Base-by-base conservation (phyloP, 2,797 vertebrate genomes). In the Chaetophractus vellerosus region DNA sequence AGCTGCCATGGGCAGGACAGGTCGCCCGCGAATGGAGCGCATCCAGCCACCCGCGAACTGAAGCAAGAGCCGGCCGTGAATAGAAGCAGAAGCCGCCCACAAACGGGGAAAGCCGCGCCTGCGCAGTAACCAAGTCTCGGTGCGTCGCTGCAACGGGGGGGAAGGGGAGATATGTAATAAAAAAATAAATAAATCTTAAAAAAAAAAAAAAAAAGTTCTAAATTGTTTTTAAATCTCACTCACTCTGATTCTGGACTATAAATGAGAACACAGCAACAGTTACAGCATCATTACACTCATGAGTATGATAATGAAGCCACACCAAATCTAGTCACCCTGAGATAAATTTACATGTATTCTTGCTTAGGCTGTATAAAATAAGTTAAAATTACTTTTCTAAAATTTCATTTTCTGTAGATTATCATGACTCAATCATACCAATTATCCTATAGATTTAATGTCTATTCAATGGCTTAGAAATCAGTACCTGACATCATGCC, bases 201-300 rank as follows among this genome's bases (percentile, higher is more conserved):
- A n/a, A n/a, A n/a, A n/a, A n/a, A n/a, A n/a, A n/a, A 61, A 90
- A 76, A 85, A 75, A 87, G 55, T 57, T 93, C 23, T 78, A 91
- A 82, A 69, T 3, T 64, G 18, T 64, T 71, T 36, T n/a, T 75
- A 50, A 50, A 50, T 74, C 4, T 45, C 14, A 89, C 9, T 83
- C 52, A 92, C 23, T 28, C 82, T 57, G 36, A 93, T 0, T 55
- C 66, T 18, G 64, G 48, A 85, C 9, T 31, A 1, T 38, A 38
- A 96, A 91, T 76, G 16, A 75, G 16, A 89, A 78, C 1, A 75
- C 2, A 75, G 12, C 38, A 82, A 69, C 3, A 85, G n/a, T 26
- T 81, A 52, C 48, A 92, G 38, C 36, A 80, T 79, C 80, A 81
- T n/a, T 78, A 85, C 6, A 28, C 18, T 85, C 63, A 75, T 61